Conservation (phyloP, 2,113 vertebrate genomes). For the Nothocercus nigrocapillus region DNA sequence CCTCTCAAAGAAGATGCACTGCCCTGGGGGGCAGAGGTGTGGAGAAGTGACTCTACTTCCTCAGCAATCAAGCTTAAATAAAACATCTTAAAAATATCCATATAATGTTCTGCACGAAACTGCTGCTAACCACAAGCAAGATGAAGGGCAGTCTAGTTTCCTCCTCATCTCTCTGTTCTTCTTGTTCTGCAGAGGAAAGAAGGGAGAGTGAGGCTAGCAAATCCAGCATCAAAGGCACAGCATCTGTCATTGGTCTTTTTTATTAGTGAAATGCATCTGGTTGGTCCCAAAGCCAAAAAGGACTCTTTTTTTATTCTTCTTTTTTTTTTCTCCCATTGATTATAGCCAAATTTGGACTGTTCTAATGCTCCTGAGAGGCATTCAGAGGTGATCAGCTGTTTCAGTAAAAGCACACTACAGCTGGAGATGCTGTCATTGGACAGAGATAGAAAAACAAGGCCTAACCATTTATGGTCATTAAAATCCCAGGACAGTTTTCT, state of each 20-base stretch:
- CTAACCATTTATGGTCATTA: background rate
- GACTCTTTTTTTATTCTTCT: background rate
- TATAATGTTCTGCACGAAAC: background rate
- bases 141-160: background rate
- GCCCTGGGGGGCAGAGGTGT: background rate
- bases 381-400: background rate
- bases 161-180: background rate
- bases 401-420: background rate
- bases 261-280: background rate
- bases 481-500: background rate
- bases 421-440: background rate
- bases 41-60: background rate
- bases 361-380: background rate
- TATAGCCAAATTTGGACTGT: background rate
- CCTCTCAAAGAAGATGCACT: background rate
- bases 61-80: background rate
- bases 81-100: background rate
- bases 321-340: background rate
- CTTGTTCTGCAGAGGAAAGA: background rate
- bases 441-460: background rate
- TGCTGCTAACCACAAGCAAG: background rate
- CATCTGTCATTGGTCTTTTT: background rate
- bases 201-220: background rate
- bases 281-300: background rate
- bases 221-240: background rate